Percentiles rank a stretch among this genome's conserved stretches.
Evolutionary conservation across 2,888 invertebrate genomes (phyloP).

Genomic region (Sceliomorpha sp.): DNA sequence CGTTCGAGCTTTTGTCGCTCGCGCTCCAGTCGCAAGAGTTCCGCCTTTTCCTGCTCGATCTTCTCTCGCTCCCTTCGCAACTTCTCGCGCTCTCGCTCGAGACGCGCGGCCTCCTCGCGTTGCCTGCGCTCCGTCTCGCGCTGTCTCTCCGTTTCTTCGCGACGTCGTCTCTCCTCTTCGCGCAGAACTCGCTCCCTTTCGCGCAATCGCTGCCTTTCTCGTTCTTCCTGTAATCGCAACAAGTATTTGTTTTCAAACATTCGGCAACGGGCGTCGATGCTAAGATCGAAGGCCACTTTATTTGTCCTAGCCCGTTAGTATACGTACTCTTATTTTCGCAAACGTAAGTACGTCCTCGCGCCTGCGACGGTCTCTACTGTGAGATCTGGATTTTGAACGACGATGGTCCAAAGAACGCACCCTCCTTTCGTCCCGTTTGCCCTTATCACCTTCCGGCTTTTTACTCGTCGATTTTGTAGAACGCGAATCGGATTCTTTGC

Average conservation of each 20-base stretch:
- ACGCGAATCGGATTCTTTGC: constrained; percentile 76
- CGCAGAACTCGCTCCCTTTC: constrained; percentile 89
- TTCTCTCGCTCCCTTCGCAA: constrained; percentile 91
- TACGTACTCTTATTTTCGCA: constrained; percentile 88
- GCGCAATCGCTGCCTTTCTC: constrained; percentile 87
- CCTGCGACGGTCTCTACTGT: constrained; percentile 81
- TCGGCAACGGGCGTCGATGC: too few species aligned
- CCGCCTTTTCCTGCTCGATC: constrained; percentile 93
- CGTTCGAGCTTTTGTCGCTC: constrained; percentile 89
- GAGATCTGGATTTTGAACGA: constrained; percentile 71
- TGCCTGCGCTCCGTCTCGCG: constrained; percentile 91
- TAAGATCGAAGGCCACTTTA: too few species aligned
- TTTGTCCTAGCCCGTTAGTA: too few species aligned
- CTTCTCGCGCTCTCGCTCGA: constrained; percentile 90
- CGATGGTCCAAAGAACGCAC: constrained; percentile 76
- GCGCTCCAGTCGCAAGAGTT: constrained; percentile 90
- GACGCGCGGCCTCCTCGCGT: constrained; percentile 90
- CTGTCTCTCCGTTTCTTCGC: constrained; percentile 89
- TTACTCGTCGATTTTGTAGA: constrained; percentile 82
- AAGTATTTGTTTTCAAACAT: not conserved
- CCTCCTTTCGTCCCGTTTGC: constrained; percentile 76
- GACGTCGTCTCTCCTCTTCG: constrained; percentile 90
- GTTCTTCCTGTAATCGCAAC: constrained; percentile 83
- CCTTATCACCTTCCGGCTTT: constrained; percentile 76
- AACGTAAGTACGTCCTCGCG: constrained; percentile 87